Evolutionary conservation across 2,113 vertebrate genomes (phyloP).

Genomic region (Trichomycterus rosablanca): DNA sequence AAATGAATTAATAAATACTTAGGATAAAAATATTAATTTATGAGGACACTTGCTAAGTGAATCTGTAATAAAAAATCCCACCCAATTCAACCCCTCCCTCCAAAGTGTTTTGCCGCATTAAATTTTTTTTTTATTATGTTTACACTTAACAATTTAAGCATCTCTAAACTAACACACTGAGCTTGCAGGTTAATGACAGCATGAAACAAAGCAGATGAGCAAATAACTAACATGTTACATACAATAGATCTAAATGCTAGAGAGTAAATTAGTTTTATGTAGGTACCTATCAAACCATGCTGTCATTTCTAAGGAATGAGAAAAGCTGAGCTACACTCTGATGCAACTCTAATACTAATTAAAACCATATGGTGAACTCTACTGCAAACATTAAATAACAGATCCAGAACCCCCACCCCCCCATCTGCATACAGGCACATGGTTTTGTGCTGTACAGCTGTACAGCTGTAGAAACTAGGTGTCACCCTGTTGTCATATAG

Average conservation of each 20-base stretch:
- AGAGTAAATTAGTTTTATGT: no score
- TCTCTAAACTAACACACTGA: not conserved
- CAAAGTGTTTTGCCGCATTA: no score
- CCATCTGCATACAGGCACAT: not conserved
- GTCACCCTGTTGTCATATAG: slow-evolving; percentile 1
- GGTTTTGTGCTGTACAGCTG: not conserved
- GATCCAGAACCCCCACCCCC: no score
- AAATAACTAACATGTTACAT: not conserved
- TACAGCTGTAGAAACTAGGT: slow-evolving; percentile 1
- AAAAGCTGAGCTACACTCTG: not conserved
- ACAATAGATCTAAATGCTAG: no score
- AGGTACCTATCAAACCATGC: not conserved
- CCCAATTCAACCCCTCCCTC: no score
- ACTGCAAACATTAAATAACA: not conserved
- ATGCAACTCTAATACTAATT: slow-evolving; percentile 2
- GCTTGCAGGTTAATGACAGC: not conserved
- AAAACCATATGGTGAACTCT: slow-evolving; percentile 1
- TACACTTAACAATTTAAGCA: no score
- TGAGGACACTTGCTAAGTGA: no score
- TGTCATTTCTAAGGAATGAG: slow-evolving; percentile 16
- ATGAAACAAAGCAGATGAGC: slow-evolving; percentile 10
- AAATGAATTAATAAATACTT: no score
- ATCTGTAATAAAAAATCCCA: no score
- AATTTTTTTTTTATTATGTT: no score
- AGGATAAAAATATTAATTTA: no score